A percentile compares a stretch with the other conserved stretches of the same genome.
These are phyloP conservation scores for Poeciliopsis turneri DNA, from an alignment of 2,797 vertebrate species.

Conservation along the genomic window DNA sequence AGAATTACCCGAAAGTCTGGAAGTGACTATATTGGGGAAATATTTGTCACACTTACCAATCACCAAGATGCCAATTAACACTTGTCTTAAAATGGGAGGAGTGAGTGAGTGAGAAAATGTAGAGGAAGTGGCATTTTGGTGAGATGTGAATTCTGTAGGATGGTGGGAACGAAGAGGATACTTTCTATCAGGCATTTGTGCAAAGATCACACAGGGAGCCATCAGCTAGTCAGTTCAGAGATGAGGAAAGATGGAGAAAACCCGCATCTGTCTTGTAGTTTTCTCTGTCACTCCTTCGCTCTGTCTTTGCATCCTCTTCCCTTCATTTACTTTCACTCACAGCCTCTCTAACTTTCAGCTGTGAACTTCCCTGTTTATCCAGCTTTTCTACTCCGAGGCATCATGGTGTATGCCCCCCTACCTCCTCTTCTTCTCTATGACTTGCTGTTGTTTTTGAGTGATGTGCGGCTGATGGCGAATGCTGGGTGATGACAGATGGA, in stretches of 20 bases:
- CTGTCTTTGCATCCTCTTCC: conserved; percentile 30
- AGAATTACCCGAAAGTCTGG: too few species aligned
- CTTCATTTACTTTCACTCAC: conserved; percentile 57
- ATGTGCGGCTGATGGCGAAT: conserved; percentile 83
- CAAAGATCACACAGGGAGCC: conserved; percentile 21
- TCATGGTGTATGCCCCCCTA: not conserved
- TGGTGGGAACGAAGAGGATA: conserved; percentile 18
- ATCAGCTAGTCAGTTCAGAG: conserved; percentile 38
- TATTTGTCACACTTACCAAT: not conserved
- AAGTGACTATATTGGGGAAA: not conserved
- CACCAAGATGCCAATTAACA: not conserved
- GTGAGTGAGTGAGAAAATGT: conserved; percentile 2
- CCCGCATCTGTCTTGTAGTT: conserved; percentile 33
- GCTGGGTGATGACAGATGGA: conserved; percentile 85
- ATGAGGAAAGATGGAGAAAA: conserved; percentile 10
- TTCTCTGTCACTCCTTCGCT: conserved; percentile 24
- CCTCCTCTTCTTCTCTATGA: conserved; percentile 31
- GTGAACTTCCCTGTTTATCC: conserved; percentile 33
- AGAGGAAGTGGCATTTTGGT: conserved; percentile 12
- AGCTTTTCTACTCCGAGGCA: conserved; percentile 24
- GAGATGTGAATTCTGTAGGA: conserved; percentile 16
- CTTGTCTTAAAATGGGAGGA: not conserved
- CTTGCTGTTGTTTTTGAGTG: conserved; percentile 80
- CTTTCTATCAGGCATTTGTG: conserved; percentile 30
- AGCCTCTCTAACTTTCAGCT: conserved; percentile 39